Conservation (phyloP, 1,140 invertebrate species). For the Metaphire vulgaris region DNA sequence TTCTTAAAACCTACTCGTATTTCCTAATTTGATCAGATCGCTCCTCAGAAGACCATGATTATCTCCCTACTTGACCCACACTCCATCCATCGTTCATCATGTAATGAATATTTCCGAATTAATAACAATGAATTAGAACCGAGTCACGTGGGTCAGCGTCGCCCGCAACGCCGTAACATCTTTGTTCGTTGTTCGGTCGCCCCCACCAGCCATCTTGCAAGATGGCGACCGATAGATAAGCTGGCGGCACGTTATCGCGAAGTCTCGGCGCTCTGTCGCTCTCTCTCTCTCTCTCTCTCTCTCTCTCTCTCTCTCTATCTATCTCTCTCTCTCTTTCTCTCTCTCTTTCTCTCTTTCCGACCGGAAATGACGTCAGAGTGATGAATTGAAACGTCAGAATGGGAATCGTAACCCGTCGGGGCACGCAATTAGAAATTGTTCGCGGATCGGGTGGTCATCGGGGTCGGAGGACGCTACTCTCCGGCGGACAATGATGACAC, state of each 20-base stretch:
- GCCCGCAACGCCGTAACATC: not conserved
- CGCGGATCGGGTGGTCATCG: not conserved
- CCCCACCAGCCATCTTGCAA: not conserved
- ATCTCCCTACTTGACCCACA: not conserved
- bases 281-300: too few species aligned
- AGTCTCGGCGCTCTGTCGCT: too few species aligned
- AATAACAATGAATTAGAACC: not conserved
- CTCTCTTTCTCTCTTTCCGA: too few species aligned
- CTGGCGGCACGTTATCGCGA: not conserved
- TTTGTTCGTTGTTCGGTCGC: not conserved
- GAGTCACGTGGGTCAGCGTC: not conserved
- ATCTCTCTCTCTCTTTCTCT: too few species aligned
- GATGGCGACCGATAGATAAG: not conserved
- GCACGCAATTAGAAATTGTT: slow-evolving; percentile 1
- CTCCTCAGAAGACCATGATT: too few species aligned
- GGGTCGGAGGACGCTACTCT: not conserved
- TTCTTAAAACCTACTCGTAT: too few species aligned
- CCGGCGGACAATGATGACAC: not conserved
- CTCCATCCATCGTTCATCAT: not conserved
- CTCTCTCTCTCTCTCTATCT: too few species aligned
- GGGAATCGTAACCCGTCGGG: too few species aligned
- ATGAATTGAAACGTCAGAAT: too few species aligned
- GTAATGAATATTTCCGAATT: not conserved
- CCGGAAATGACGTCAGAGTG: too few species aligned
- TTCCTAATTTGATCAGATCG: too few species aligned